phyloP scores from a whole-genome alignment of 2,797 vertebrate species.

The Hybognathus amarus region DNA sequence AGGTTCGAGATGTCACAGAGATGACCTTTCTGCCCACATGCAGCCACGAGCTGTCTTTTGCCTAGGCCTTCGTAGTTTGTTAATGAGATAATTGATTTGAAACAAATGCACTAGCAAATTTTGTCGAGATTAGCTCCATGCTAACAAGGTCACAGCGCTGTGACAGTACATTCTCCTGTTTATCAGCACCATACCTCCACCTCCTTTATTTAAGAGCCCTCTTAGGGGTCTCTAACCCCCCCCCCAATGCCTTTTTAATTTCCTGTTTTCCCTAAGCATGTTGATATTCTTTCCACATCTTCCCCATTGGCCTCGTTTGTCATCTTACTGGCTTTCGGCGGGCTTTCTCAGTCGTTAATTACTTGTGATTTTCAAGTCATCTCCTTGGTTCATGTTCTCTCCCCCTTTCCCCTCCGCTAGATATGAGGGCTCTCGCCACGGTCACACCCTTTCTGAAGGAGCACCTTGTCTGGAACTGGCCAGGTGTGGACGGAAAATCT shows the following conservation, averaged over 20 bases:
- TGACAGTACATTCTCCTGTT: constrained; percentile 80
- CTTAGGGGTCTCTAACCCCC: constrained; percentile 26
- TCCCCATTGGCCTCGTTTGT: constrained; percentile 46
- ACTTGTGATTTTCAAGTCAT: constrained; percentile 37
- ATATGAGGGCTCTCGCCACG: constrained; percentile 44
- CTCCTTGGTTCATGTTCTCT: constrained; percentile 19
- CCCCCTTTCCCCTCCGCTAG: constrained; percentile 12
- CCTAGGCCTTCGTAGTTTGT: constrained; percentile 99
- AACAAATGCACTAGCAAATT: constrained; percentile 98
- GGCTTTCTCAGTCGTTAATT: constrained; percentile 47
- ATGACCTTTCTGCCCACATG: constrained; percentile 91
- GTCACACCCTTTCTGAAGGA: constrained; percentile 52
- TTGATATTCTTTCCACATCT: constrained; percentile 55
- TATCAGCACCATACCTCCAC: constrained; percentile 72
- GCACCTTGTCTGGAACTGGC: constrained; percentile 59
- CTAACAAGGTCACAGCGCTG: constrained; percentile 86
- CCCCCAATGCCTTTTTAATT: constrained; percentile 53
- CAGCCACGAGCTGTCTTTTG: constrained; percentile 88
- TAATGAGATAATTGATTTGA: constrained; percentile 99
- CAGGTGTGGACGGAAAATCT: constrained; percentile 59
- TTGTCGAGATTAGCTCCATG: constrained; percentile 88
- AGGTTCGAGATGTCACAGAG: constrained; percentile 92
- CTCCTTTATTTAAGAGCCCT: constrained; percentile 65
- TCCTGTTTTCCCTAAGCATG: constrained; percentile 58
- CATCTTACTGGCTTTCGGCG: constrained; percentile 41